Evolutionary conservation across 2,797 vertebrate genomes (phyloP), one percentile per base, ranked within the genome.

Genomic region (Coranthus polyacanthus): DNA sequence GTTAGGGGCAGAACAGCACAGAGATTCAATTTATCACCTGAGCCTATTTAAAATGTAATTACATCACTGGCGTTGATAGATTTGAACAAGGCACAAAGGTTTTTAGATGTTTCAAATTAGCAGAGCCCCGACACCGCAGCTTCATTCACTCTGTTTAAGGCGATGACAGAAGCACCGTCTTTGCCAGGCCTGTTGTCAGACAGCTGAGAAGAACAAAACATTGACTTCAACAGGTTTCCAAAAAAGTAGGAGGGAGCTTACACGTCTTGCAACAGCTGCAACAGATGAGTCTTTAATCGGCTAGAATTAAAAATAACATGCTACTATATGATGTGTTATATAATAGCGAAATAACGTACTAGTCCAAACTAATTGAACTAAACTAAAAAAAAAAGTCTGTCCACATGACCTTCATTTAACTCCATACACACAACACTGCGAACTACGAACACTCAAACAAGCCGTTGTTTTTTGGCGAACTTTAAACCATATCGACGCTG

Each of bases 11-110:
- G 87, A 88, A 82, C 78, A 86, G 84, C 81, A 84, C 80, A 85
- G 83, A 89, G 78, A 89, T 93, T 90, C 75, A 88, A 92, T 93
- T 93, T 72, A 90, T 91, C 83, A 88, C 78, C 62, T 55, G 12
- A 74, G 82, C 86, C 82, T 86, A 85, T 92, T 89, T 89, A 88
- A 91, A 84, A 90, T 83, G 82, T 89, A 91, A 91, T 92, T 92
- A 89, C 90, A 91, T 89, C 84, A 89, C 83, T 74, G 76, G 66
- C 84, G 72, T 85, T 91, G 88, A 92, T 86, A 73, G 82, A 90
- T 90, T 88, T 83, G 72, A 86, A 83, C 62, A 64, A 86, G 82
- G 75, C 80, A 89, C 85, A 89, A 88, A 87, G 85, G 79, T 89
- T 88, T 92, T 88, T 64, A 75, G 76, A 82, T 82, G 79, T 84